phyloP scores from a whole-genome alignment of 2,113 vertebrate species.

The Cynopterus brachyotis region DNA sequence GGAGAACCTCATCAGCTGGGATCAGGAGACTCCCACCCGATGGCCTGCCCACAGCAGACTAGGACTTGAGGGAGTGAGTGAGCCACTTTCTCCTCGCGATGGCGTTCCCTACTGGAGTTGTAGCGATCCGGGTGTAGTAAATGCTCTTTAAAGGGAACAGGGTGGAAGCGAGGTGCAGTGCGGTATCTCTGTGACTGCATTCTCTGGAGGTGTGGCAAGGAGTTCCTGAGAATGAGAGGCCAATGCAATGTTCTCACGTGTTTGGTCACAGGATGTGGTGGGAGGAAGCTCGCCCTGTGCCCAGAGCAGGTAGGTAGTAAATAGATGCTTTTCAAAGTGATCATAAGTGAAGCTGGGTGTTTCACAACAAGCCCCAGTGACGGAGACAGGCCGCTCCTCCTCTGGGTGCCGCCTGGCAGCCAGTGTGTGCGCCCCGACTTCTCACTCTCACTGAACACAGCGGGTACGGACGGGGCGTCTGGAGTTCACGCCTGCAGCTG shows the following conservation, averaged over 20 bases:
- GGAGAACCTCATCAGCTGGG: not conserved
- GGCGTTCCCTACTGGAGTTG: rapidly evolving
- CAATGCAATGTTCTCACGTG: rapidly evolving
- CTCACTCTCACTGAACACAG: not conserved
- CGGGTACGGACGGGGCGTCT: rapidly evolving
- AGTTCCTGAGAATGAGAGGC: not conserved
- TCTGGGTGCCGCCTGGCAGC: rapidly evolving
- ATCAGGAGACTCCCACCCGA: not conserved
- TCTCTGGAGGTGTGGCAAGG: not conserved
- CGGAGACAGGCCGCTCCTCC: not conserved
- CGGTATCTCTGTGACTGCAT: rapidly evolving
- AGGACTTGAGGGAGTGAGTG: not conserved
- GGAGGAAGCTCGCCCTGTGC: not conserved
- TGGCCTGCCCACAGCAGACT: not conserved
- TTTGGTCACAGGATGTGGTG: not conserved
- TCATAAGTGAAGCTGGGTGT: not conserved
- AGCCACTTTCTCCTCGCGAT: not conserved
- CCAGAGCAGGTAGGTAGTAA: not conserved
- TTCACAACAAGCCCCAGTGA: not conserved
- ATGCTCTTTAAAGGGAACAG: not conserved
- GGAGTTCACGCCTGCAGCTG: not conserved
- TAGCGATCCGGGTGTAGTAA: no score
- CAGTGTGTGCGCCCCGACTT: rapidly evolving
- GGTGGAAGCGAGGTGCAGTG: not conserved
- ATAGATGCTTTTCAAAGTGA: not conserved